A percentile compares a stretch with the other conserved stretches of the same genome.
phyloP scores from a whole-genome alignment of 2,888 invertebrate genomes.

The Gymnoscelis rufifasciata region DNA sequence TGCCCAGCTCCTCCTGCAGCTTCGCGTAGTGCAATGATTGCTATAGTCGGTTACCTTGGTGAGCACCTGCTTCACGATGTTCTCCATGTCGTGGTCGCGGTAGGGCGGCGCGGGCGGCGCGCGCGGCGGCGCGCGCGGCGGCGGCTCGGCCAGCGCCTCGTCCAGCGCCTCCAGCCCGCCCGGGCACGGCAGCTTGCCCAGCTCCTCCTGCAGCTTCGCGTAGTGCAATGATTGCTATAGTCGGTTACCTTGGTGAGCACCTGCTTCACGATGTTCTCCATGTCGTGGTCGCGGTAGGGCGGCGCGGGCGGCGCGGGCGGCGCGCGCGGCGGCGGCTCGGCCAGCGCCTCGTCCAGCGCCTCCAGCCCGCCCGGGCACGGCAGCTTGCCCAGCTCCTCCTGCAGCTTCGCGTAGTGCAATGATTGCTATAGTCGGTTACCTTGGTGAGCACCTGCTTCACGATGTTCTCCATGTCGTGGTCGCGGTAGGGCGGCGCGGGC shows the following conservation, averaged over 20 bases:
- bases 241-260: too few species aligned
- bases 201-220: constrained; percentile 90
- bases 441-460: constrained; percentile 78
- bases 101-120: constrained; percentile 44
- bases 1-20: too few species aligned
- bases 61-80: constrained; percentile 83
- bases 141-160: constrained; percentile 73
- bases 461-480: constrained; percentile 88
- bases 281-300: too few species aligned
- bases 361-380: too few species aligned
- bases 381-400: too few species aligned
- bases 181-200: constrained; percentile 89
- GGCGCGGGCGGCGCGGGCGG: too few species aligned
- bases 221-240: too few species aligned
- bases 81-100: constrained; percentile 87
- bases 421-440: constrained; percentile 6
- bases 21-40: too few species aligned
- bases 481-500: constrained; percentile 63
- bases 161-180: constrained; percentile 85
- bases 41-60: constrained; percentile 9
- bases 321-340: too few species aligned
- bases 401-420: too few species aligned
- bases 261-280: too few species aligned
- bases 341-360: too few species aligned
- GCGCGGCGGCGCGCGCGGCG: constrained; percentile 44